These are phyloP conservation scores for Crocuta crocuta DNA, from an alignment of 2,113 vertebrate species.

Conservation along the genomic window DNA sequence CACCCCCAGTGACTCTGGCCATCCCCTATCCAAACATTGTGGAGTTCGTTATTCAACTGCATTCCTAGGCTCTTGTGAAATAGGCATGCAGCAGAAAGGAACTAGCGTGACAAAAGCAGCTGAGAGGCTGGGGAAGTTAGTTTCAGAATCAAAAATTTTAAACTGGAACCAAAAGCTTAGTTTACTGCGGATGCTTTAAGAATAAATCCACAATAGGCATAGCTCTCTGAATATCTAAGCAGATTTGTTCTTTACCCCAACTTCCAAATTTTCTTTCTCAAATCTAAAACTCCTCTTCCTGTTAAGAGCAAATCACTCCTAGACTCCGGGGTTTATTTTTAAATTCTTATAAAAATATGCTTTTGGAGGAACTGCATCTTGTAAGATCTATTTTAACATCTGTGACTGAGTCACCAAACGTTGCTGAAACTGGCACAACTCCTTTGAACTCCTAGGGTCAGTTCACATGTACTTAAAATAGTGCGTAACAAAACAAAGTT, in stretches of 20 bases:
- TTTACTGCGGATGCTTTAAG: background rate
- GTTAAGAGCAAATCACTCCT: constrained; percentile 60
- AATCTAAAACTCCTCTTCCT: constrained; percentile 71
- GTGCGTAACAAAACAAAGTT: constrained; percentile 8
- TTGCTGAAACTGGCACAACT: constrained; percentile 48
- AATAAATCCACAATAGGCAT: background rate
- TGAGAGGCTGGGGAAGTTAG: background rate
- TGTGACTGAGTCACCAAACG: constrained; percentile 65
- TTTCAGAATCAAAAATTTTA: background rate
- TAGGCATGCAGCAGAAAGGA: background rate
- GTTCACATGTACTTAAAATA: constrained; percentile 65
- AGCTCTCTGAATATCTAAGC: background rate
- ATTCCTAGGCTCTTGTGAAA: background rate
- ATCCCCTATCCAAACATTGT: background rate
- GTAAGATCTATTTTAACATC: constrained; percentile 70
- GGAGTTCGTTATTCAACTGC: background rate
- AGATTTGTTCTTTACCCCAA: background rate
- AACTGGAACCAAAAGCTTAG: background rate
- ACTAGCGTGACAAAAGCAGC: background rate
- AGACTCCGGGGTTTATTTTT: constrained; percentile 67
- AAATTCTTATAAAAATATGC: constrained; percentile 71
- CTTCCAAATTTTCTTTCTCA: constrained; percentile 61
- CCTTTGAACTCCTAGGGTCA: constrained; percentile 59
- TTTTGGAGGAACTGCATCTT: constrained; percentile 73
- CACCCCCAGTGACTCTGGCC: background rate